These are phyloP conservation scores for Stegodyphus mimosarum DNA, from an alignment of 1,140 invertebrate genomes.

Conservation along the genomic window DNA sequence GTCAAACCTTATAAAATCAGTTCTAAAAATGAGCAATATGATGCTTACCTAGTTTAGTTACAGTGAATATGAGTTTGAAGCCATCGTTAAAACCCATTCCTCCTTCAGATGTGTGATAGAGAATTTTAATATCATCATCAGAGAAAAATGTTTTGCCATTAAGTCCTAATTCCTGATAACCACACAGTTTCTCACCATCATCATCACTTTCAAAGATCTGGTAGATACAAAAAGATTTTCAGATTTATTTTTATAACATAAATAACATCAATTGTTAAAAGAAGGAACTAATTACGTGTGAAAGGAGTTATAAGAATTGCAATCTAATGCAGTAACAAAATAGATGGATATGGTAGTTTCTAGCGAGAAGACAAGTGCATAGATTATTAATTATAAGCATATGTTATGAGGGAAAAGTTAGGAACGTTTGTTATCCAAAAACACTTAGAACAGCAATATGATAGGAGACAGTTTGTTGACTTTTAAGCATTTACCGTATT, in stretches of 20 bases:
- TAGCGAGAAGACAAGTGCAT: too few relatives aligned
- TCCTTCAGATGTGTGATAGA: conserved; percentile 36
- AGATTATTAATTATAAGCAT: too few relatives aligned
- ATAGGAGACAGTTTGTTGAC: too few relatives aligned
- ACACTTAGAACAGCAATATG: too few relatives aligned
- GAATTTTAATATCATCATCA: conserved; percentile 13
- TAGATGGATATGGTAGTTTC: too few relatives aligned
- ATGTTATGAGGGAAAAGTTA: too few relatives aligned
- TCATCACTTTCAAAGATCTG: neutral
- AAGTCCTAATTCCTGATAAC: neutral
- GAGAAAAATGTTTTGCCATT: conserved; percentile 18
- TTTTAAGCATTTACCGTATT: too few relatives aligned
- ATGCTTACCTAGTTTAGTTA: conserved; percentile 28
- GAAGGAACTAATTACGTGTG: neutral
- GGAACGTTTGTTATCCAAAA: too few relatives aligned
- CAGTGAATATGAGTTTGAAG: conserved; percentile 33
- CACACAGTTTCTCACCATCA: conserved; percentile 32
- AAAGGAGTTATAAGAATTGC: too few relatives aligned
- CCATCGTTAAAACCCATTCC: conserved; percentile 47
- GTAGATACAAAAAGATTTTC: neutral
- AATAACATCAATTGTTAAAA: neutral
- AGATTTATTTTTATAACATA: neutral
- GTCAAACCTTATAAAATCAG: too few relatives aligned
- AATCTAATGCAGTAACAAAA: too few relatives aligned
- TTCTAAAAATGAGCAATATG: too few relatives aligned